These are phyloP conservation scores for Sitodiplosis mosellana DNA, from an alignment of 1,140 invertebrate genomes.

Conservation along the genomic window DNA sequence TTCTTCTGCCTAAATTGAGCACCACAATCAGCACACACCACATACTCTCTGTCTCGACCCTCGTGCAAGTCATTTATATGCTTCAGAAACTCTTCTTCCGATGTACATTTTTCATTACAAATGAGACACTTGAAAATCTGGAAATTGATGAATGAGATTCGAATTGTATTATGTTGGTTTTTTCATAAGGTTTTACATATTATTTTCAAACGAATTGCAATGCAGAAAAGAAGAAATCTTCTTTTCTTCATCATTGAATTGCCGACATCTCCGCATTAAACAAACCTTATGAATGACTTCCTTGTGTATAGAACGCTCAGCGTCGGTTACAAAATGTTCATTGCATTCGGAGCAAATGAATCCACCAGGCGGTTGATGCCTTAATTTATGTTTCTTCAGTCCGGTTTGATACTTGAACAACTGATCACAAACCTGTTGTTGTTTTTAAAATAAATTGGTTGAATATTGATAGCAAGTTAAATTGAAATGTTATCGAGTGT, in stretches of 20 bases:
- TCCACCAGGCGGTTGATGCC: constrained; percentile 21
- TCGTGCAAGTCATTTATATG: constrained; percentile 14
- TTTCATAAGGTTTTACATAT: too few relatives aligned
- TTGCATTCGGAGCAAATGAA: constrained; percentile 18
- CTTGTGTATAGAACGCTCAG: constrained; percentile 15
- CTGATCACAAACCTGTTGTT: background rate
- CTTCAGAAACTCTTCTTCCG: constrained; percentile 10
- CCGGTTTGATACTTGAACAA: background rate
- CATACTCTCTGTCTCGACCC: constrained; percentile 9
- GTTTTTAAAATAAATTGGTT: too few relatives aligned
- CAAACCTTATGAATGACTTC: constrained; percentile 12
- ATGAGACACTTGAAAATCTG: constrained; percentile 5
- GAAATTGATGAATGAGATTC: background rate
- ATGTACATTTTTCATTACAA: constrained; percentile 6
- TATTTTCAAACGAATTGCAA: background rate
- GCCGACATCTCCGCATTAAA: too few relatives aligned
- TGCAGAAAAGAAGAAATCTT: background rate
- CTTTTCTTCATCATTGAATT: too few relatives aligned
- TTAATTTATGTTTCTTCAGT: constrained; percentile 16
- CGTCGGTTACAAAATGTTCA: constrained; percentile 13
- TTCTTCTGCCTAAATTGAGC: constrained; percentile 19
- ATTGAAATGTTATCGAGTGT: too few relatives aligned
- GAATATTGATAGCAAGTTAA: too few relatives aligned
- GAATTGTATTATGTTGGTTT: background rate
- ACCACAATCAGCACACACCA: constrained; percentile 22